A percentile compares a stretch with the other conserved stretches of the same genome.
Evolutionary conservation across 2,888 invertebrate genomes (phyloP).

Genomic region (Erebia aethiops): DNA sequence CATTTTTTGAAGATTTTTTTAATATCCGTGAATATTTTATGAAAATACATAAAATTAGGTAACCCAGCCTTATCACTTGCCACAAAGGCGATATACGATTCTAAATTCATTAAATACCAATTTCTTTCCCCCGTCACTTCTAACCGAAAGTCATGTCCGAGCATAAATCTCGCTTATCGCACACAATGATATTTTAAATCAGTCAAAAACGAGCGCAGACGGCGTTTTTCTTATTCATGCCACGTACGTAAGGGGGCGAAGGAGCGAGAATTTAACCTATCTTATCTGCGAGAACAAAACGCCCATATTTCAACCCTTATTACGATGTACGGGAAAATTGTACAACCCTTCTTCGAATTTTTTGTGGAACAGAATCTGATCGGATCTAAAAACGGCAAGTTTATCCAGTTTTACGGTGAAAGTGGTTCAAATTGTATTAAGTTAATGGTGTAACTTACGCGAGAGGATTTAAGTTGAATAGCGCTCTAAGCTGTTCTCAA

Average conservation of each 20-base stretch:
- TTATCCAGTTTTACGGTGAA: background rate
- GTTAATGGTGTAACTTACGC: constrained; percentile 18
- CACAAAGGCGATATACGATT: background rate
- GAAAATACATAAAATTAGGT: too few relatives aligned
- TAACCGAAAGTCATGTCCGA: constrained; percentile 2
- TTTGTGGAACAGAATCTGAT: constrained; percentile 19
- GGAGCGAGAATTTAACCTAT: constrained; percentile 50
- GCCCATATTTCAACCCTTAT: constrained; percentile 48
- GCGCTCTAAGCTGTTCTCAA: background rate
- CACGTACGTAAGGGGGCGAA: constrained; percentile 47
- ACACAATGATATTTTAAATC: constrained; percentile 38
- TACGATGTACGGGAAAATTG: constrained; percentile 40
- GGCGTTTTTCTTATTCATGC: constrained; percentile 42
- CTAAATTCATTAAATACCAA: background rate
- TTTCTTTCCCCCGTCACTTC: background rate
- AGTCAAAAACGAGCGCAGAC: constrained; percentile 36
- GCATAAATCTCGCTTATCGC: constrained; percentile 34
- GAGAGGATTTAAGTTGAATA: constrained; percentile 1
- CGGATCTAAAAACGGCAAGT: constrained; percentile 8
- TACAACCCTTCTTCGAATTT: constrained; percentile 9
- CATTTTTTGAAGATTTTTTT: too few relatives aligned
- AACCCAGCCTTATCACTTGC: background rate
- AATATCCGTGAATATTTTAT: too few relatives aligned
- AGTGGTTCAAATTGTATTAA: constrained; percentile 2
- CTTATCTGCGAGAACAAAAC: constrained; percentile 48